Evolutionary conservation across 2,797 vertebrate species (phyloP), one percentile per base, ranked within the genome.

Genomic region (Alcedo atthis): DNA sequence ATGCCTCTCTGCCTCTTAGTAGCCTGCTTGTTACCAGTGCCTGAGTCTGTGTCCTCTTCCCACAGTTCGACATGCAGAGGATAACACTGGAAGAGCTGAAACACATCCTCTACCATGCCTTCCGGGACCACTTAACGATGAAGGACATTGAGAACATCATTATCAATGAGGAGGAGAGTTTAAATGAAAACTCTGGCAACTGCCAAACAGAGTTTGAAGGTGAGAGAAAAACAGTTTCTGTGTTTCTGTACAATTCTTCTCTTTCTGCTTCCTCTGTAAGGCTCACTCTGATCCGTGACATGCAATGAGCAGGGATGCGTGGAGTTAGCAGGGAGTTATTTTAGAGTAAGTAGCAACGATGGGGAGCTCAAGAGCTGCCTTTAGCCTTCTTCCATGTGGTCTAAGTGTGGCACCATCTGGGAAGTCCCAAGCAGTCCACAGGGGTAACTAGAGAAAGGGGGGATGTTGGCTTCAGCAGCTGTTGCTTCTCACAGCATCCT

Each of bases 121-220:
- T 99, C 97, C 98, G 98, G 12, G 99, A 99, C 96, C 99, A 99
- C 96, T 96, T 99, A 84, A 99, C 99, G 6, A 99, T 99, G 99
- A 99, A 99, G 98, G 99, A 99, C 98, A 99, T 99, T 0, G 99
- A 99, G 97, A 99, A 99, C 98, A 99, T 99, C 97, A 99, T 99
- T 97, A 99, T 99, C 97, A 99, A 98, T 0, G 99, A 99, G 96
- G 99, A 99, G 85, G 99, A 99, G 97, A 99, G 99, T 93, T 97
- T 99, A 92, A 99, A 99, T 17, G 99, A 99, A 91, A 99, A 99
- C 96, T 98, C 99, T 7, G 98, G 99, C 81, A 99, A 99, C 97
- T 99, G 98, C 96, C 99, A 99, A 92, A 98, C 98, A 1, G 99
- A 99, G 96, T 99, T 99, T 92, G 99, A 99, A 96, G 99, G 99